phyloP scores from a whole-genome alignment of 2,797 vertebrate species.

The Enteromius thamalakanensis region DNA sequence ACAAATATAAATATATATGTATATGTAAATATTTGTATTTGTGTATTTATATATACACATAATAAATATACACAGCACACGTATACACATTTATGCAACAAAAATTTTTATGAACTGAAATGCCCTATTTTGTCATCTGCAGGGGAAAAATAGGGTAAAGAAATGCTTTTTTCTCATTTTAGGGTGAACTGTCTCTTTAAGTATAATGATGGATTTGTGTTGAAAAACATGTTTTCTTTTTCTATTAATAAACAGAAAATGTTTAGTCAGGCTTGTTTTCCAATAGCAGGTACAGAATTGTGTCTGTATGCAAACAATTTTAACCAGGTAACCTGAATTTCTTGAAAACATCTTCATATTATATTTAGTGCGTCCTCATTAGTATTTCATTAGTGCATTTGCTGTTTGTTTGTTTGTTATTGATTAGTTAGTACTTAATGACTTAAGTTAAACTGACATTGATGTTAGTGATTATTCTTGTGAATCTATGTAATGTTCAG shows the following conservation, averaged over 20 bases:
- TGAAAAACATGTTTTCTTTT: not conserved
- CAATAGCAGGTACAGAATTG: not conserved
- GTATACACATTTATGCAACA: no score
- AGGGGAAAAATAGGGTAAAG: not conserved
- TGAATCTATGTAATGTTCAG: constrained; percentile 18
- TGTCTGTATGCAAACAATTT: constrained; percentile 33
- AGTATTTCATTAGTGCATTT: not conserved
- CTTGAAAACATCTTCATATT: constrained; percentile 55
- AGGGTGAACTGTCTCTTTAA: not conserved
- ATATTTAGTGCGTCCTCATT: not conserved
- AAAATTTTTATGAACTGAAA: not conserved
- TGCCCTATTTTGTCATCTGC: not conserved
- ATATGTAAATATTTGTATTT: no score
- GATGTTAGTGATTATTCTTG: constrained; percentile 14
- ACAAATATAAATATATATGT: no score
- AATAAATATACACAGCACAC: no score
- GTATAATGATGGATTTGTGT: not conserved
- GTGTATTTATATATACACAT: no score
- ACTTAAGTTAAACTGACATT: constrained; percentile 20
- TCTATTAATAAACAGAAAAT: constrained; percentile 22
- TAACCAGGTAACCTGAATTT: constrained; percentile 58
- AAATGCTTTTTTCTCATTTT: not conserved
- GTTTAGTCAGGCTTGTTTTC: no score
- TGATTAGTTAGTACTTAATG: constrained; percentile 1
- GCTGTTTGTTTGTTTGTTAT: constrained; percentile 17